These are phyloP conservation scores for Drosophila sturtevanti DNA, from an alignment of 1,140 invertebrate species.

Conservation along the genomic window DNA sequence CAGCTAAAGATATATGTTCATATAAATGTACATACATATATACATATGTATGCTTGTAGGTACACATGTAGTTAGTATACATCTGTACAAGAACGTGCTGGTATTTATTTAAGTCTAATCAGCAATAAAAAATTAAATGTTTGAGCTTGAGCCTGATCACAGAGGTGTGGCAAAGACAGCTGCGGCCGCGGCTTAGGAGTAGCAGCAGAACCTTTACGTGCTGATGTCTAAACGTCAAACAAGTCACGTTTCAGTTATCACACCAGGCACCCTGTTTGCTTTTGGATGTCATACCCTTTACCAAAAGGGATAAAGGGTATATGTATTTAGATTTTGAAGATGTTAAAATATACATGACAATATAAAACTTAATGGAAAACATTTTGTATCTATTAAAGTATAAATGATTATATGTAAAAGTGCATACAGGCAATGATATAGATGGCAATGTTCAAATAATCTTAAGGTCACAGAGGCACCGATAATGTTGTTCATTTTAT, in stretches of 20 bases:
- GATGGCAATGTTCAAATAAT: too few species aligned
- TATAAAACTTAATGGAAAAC: too few species aligned
- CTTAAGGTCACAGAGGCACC: too few species aligned
- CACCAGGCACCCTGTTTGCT: constrained; percentile 19
- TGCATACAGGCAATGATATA: too few species aligned
- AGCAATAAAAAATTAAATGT: constrained; percentile 19
- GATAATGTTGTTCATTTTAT: background rate
- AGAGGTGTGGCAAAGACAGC: constrained; percentile 27
- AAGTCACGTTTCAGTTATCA: constrained; percentile 71
- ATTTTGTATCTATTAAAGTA: too few species aligned
- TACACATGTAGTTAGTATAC: constrained; percentile 7
- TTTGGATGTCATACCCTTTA: background rate
- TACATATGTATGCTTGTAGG: constrained; percentile 7
- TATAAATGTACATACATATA: background rate
- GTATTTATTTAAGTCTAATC: constrained; percentile 68
- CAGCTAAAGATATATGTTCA: constrained; percentile 51
- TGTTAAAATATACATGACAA: too few species aligned
- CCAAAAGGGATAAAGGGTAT: background rate
- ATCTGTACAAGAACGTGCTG: constrained; percentile 67
- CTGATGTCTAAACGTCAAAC: constrained; percentile 61
- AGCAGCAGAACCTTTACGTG: constrained; percentile 58
- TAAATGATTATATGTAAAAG: too few species aligned
- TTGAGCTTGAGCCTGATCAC: constrained; percentile 54
- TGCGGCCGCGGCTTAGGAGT: constrained; percentile 56
- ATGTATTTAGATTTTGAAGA: too few species aligned